phyloP scores from a whole-genome alignment of 2,888 invertebrate genomes.

The Punctoribates punctum region DNA sequence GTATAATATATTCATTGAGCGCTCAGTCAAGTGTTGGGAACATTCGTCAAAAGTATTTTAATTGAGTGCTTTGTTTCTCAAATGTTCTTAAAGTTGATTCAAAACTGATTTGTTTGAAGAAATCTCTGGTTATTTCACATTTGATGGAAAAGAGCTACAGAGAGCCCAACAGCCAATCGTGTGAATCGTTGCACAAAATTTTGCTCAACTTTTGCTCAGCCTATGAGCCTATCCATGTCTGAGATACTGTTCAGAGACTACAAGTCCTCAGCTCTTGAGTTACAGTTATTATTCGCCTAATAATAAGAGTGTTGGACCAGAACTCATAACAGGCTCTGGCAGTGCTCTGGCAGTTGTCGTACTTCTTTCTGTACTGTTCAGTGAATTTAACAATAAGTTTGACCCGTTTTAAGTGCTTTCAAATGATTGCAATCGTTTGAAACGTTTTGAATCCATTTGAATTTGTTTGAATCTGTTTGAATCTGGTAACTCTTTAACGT shows the following conservation, averaged over 20 bases:
- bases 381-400: slow-evolving; percentile 34
- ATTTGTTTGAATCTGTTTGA: not conserved
- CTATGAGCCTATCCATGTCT: too few species aligned
- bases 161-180: not conserved
- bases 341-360: not conserved
- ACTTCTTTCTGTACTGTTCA: slow-evolving; percentile 8
- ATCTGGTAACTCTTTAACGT: slow-evolving; percentile 8
- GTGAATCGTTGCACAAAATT: slow-evolving; percentile 20
- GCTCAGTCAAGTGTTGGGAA: slow-evolving; percentile 14
- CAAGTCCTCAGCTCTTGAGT: not conserved
- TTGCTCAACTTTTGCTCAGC: not conserved
- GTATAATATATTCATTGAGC: slow-evolving; percentile 12
- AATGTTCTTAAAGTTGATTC: not conserved
- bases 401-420: slow-evolving; percentile 21
- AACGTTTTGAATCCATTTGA: too few species aligned
- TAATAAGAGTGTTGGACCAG: slow-evolving; percentile 29
- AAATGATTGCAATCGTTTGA: not conserved
- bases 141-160: not conserved
- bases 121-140: not conserved
- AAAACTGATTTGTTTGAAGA: not conserved
- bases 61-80: slow-evolving; percentile 5
- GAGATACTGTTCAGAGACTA: not conserved
- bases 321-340: slow-evolving; percentile 22
- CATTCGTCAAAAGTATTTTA: slow-evolving; percentile 20
- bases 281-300: not conserved